Evolutionary conservation across 2,113 vertebrate species (phyloP).

Genomic region (Podarcis muralis): DNA sequence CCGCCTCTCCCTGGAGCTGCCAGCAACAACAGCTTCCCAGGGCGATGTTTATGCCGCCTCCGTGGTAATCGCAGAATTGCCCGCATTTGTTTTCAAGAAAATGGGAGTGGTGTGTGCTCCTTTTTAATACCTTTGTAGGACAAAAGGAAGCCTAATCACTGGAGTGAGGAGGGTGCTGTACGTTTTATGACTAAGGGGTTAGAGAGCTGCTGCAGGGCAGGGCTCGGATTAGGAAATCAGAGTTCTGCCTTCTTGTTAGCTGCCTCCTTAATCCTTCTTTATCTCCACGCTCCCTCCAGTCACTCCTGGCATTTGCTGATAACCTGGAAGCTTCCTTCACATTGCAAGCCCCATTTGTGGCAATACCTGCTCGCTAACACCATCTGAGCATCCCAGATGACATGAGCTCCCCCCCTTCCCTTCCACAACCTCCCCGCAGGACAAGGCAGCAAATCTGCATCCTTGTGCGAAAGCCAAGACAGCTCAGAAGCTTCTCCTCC

Average conservation of each 20-base stretch:
- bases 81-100: conserved; percentile 57
- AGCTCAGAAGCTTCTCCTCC: not conserved
- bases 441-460: not conserved
- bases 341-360: not conserved
- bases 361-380: not conserved
- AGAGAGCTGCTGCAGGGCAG: conserved; percentile 42
- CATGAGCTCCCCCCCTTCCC: rapidly evolving
- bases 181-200: conserved; percentile 52
- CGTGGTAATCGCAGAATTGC: conserved; percentile 40
- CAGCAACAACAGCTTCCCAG: not conserved
- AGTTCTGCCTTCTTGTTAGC: conserved; percentile 55
- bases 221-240: conserved; percentile 56
- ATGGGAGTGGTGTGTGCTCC: conserved; percentile 56
- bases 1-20: conserved; percentile 6
- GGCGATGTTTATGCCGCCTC: conserved; percentile 30
- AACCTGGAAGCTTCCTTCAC: conserved; percentile 39
- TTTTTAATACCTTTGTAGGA: conserved; percentile 62
- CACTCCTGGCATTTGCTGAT: conserved; percentile 48
- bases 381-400: not conserved
- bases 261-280: conserved; percentile 49
- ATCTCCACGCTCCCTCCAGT: conserved; percentile 49
- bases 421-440: not conserved
- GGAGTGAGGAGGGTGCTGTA: conserved; percentile 48
- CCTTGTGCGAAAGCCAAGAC: rapidly evolving
- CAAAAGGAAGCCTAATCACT: conserved; percentile 60